Evolutionary conservation across 2,113 vertebrate species (phyloP).

Genomic region (Neolamprologus brichardi): DNA sequence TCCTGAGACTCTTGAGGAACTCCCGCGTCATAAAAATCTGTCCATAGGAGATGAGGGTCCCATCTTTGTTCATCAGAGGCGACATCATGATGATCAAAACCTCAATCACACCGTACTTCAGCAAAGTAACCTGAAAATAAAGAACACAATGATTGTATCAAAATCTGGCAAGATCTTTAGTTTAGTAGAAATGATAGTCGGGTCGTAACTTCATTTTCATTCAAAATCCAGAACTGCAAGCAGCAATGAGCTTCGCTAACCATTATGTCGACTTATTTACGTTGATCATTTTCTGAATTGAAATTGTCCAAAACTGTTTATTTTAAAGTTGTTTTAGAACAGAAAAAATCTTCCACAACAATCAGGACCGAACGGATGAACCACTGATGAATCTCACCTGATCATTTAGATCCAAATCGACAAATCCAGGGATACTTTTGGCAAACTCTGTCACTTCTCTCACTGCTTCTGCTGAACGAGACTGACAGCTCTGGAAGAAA

Average conservation of each 20-base stretch:
- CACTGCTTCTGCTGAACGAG: conserved; percentile 90
- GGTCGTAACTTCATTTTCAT: neutral
- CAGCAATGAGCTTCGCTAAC: neutral
- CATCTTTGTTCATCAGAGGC: conserved; percentile 98
- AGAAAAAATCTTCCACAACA: neutral
- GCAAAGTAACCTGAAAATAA: conserved; percentile 80
- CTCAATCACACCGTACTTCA: conserved; percentile 96
- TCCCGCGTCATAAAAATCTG: conserved; percentile 98
- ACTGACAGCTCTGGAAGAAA: conserved; percentile 93
- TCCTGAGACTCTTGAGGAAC: conserved; percentile 95
- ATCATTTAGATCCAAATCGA: conserved; percentile 91
- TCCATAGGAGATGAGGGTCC: conserved; percentile 90
- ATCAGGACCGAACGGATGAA: neutral
- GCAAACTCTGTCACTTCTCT: conserved; percentile 97
- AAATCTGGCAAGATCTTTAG: neutral
- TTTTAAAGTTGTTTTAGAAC: neutral
- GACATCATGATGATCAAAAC: conserved; percentile 94
- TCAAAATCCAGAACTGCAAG: neutral
- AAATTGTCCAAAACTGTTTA: neutral
- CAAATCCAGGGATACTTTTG: conserved; percentile 94
- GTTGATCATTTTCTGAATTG: neutral
- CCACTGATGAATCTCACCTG: conserved; percentile 63
- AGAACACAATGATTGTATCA: neutral
- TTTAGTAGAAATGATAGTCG: neutral
- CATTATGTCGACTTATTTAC: neutral